Conservation (phyloP, 2,888 invertebrate genomes). For the Diloba caeruleocephala region DNA sequence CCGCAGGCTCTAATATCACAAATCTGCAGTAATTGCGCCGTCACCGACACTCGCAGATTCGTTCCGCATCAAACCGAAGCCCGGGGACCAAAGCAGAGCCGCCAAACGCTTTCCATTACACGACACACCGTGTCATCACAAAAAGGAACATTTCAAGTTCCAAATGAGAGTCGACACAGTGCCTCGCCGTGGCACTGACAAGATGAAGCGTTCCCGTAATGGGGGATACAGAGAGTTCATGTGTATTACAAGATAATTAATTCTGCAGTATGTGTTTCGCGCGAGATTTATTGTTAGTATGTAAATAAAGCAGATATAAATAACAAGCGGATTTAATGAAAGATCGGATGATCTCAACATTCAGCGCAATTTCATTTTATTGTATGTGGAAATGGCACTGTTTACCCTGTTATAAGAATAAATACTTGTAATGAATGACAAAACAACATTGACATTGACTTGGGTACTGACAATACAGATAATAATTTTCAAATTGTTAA, state of each 20-base stretch:
- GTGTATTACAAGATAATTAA: slow-evolving; percentile 25
- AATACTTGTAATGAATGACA: too few species aligned
- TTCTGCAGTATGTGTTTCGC: slow-evolving; percentile 27
- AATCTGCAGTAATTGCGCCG: slow-evolving; percentile 51
- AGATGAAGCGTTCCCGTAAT: slow-evolving; percentile 4
- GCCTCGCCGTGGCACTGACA: background rate
- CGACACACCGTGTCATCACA: slow-evolving; percentile 7
- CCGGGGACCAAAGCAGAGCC: slow-evolving; percentile 11
- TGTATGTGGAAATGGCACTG: background rate
- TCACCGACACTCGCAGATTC: slow-evolving; percentile 29
- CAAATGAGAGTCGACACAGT: slow-evolving; percentile 5
- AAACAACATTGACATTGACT: too few species aligned
- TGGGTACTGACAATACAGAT: too few species aligned
- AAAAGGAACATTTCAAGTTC: slow-evolving; percentile 5
- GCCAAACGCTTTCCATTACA: slow-evolving; percentile 18
- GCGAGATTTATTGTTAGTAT: slow-evolving; percentile 11
- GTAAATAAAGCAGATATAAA: slow-evolving; percentile 15
- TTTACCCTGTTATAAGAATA: too few species aligned
- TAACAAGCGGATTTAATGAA: slow-evolving; percentile 4
- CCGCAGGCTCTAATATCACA: slow-evolving; percentile 49
- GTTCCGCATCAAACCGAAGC: slow-evolving; percentile 37
- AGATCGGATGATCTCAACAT: background rate
- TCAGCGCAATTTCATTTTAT: background rate
- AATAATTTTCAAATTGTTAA: too few species aligned
- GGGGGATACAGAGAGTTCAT: slow-evolving; percentile 17